Evolutionary conservation across 30 jellyfish, hydroid and myxozoan species (phyloP).

Genomic region (Aurelia aurita complex sp. Pacific): DNA sequence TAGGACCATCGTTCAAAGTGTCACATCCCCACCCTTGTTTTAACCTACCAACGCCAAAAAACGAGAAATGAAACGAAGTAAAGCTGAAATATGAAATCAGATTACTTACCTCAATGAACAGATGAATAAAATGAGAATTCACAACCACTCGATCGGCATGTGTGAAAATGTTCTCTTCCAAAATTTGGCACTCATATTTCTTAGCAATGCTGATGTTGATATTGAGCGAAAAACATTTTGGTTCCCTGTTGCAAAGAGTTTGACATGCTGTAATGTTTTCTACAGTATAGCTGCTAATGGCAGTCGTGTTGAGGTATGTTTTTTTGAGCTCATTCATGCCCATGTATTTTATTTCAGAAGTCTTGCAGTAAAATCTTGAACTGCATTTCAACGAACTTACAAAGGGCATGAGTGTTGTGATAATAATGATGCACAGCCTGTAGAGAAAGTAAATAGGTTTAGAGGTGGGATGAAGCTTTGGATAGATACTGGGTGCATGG

Average conservation of each 20-base stretch:
- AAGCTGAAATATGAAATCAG: too few relatives aligned
- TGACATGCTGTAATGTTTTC: background rate
- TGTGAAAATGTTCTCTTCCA: background rate
- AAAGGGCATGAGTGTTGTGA: too few relatives aligned
- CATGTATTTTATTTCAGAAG: slow-evolving; percentile 1
- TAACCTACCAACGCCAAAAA: too few relatives aligned
- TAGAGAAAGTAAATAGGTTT: too few relatives aligned
- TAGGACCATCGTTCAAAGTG: too few relatives aligned
- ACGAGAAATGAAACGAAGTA: too few relatives aligned
- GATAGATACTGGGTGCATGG: too few relatives aligned
- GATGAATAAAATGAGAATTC: background rate
- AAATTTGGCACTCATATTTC: background rate
- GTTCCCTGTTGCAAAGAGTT: background rate
- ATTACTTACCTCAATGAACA: background rate
- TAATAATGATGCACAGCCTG: too few relatives aligned
- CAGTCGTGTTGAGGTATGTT: slow-evolving; percentile 13
- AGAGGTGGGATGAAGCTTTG: too few relatives aligned
- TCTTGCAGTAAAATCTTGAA: slow-evolving; percentile 9
- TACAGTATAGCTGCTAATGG: background rate
- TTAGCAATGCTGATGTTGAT: background rate
- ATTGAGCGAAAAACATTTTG: background rate
- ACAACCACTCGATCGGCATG: background rate
- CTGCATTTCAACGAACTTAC: background rate
- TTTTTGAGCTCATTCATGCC: background rate
- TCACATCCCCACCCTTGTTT: too few relatives aligned